phyloP scores from a whole-genome alignment of 2,113 vertebrate species.

The Ageneiosus marmoratus region DNA sequence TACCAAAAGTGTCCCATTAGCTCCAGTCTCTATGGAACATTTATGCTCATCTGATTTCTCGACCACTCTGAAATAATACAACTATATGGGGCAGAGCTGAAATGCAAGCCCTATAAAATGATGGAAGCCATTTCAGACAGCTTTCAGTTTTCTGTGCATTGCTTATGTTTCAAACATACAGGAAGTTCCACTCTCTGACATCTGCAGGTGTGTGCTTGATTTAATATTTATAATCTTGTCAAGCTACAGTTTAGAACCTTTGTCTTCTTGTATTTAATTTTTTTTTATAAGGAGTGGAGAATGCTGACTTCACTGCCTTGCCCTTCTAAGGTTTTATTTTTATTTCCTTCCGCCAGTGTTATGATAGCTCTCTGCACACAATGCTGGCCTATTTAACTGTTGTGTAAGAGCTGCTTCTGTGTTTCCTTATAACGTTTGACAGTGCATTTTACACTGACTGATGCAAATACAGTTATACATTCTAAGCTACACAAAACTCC shows the following conservation, averaged over 20 bases:
- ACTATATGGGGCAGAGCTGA: background rate
- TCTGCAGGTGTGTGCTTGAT: slow-evolving; percentile 10
- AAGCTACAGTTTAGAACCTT: slow-evolving; percentile 16
- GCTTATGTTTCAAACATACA: slow-evolving; percentile 4
- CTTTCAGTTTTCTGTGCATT: slow-evolving; percentile 24
- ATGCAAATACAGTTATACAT: background rate
- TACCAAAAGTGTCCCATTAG: slow-evolving; percentile 32
- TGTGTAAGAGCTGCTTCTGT: slow-evolving; percentile 18
- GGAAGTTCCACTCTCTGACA: background rate
- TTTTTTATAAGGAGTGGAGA: slow-evolving; percentile 19
- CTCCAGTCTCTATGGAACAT: slow-evolving; percentile 11
- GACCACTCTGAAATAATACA: slow-evolving; percentile 20
- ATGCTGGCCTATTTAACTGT: slow-evolving; percentile 22
- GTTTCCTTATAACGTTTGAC: background rate
- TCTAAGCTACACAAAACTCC: background rate
- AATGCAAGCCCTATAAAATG: slow-evolving; percentile 10
- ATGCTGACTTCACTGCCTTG: slow-evolving; percentile 36
- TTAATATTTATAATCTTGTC: slow-evolving; percentile 34
- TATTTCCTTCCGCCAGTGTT: slow-evolving; percentile 27
- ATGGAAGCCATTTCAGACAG: background rate
- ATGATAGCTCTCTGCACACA: slow-evolving; percentile 32
- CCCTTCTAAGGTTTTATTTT: slow-evolving; percentile 34
- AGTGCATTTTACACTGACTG: background rate
- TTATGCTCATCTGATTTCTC: background rate
- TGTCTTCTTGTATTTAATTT: background rate